Base-by-base conservation (phyloP, 2,888 invertebrate genomes). In the Sphecodes monilicornis region DNA sequence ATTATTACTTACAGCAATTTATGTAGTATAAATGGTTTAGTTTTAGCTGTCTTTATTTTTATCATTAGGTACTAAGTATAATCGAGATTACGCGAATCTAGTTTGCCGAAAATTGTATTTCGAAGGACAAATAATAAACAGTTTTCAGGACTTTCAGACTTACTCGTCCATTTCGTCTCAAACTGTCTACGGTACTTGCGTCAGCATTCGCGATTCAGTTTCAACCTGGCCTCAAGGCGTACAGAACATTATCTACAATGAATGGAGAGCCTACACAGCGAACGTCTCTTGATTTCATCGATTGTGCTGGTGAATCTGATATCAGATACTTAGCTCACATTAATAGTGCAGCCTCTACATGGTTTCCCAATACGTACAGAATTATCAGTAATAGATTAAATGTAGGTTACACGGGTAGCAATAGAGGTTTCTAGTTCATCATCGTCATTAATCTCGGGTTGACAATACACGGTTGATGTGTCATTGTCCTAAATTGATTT, bases 171-270 rank as follows among this genome's bases (percentile, higher is more conserved):
- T 60, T 60, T 60, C 60, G 60, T n/a, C 29, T 18, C 5, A 16
- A 60, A 60, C 60, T 60, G 29, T 60, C 60, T 29, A 29, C 29
- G 18, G 18, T 18, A 18, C 29, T 60, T 29, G 29, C 29, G 60
- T 60, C 60, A 60, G 60, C 60, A 8, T 29, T 29, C 60, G 29
- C 60, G 29, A 36, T 66, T 36, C 32, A 10, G 64, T 22, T 36
- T 32, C 32, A 66, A 8, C 64, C 22, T 66, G 36, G 18, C 64
- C 64, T 8, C 64, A 8, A 18, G 36, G 32, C 32, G 10, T 22
- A 18, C 64, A 32, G 64, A 36, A 66, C 64, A 66, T 66, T 66
- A 66, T 66, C 64, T 66, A 8, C 64, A 66, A 66, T 36, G 64
- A 66, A 66, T 66, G 64, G 32, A 13, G 64, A 66, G 64, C 64